These are phyloP conservation scores for Dendrocopos noguchii DNA, from an alignment of 2,113 vertebrate species.

Conservation along the genomic window DNA sequence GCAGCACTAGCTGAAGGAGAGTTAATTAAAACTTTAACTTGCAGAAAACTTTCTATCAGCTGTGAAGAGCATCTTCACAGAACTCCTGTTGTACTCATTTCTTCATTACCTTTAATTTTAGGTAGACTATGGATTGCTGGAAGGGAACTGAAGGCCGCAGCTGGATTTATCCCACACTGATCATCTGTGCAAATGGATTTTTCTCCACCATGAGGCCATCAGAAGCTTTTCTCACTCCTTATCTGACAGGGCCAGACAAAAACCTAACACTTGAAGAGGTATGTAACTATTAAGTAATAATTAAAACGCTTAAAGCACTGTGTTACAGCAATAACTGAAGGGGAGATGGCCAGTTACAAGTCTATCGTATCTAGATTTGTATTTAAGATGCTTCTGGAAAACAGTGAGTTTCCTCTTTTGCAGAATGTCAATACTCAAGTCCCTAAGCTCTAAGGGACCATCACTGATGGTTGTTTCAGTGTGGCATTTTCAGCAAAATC, in stretches of 20 bases:
- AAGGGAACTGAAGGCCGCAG: conserved; percentile 24
- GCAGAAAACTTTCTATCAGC: not conserved
- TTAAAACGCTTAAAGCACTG: not conserved
- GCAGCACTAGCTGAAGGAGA: not conserved
- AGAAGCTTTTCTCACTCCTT: conserved; percentile 87
- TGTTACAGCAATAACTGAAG: not conserved
- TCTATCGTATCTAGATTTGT: not conserved
- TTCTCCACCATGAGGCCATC: conserved; percentile 87
- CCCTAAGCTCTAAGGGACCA: not conserved
- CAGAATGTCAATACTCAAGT: not conserved
- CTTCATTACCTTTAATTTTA: not conserved
- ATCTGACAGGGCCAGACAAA: conserved; percentile 86
- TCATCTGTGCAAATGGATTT: conserved; percentile 90
- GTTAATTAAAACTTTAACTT: not conserved
- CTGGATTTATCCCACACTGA: conserved; percentile 86
- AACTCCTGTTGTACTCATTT: not conserved
- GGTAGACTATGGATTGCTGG: conserved; percentile 74
- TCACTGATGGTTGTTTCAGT: not conserved
- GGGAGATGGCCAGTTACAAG: not conserved
- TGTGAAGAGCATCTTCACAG: not conserved
- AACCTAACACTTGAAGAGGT: conserved; percentile 89
- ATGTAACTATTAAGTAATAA: conserved; percentile 10
- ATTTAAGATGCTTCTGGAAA: not conserved
- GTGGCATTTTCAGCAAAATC: not conserved
- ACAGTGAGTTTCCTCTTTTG: not conserved